Evolutionary conservation across 2,888 invertebrate genomes (phyloP), one percentile per base, ranked within the genome.

Genomic region (Drosophila percnosoma): DNA sequence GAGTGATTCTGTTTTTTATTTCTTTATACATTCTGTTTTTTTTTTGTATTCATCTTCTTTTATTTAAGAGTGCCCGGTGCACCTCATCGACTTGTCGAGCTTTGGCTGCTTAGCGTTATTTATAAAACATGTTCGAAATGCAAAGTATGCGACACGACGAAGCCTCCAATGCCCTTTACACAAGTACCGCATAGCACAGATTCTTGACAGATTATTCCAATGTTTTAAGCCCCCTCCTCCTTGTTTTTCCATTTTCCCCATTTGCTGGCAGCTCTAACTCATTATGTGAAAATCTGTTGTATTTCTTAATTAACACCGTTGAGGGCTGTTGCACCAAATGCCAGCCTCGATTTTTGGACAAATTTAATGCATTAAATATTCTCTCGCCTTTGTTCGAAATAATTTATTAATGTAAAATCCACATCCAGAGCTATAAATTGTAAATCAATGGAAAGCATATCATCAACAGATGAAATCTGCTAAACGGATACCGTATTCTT

Each of bases 61-160:
- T 55, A 65, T 80, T 68, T 64, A 62, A 73, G 54, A 73, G 61
- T 67, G 54, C 15, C 15, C 33, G 54, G 18, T 54, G 63, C 63
- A 75, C 77, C 61, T 68, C 73, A 78, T 73, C 73, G 68, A 73
- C 62, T 81, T 76, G 77, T 80, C 81, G 73, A 31, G 73, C 53
- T 53, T 49, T 38, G 31, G 64, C 78, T 73, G 66, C 78, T 68
- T 81, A 86, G 83, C 86, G 90, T 87, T 89, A 85, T 85, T 85
- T 85, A 87, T 85, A 85, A 85, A 85, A 89, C 90, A 89, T 85
- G 90, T 85, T 75, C 88, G 68, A 85, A 89, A 85, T 89, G 86
- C 88, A 85, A 85, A 85, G 68, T 85, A 85, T 85, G 90, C 84
- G 86, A 85, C 84, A 85, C 84, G 84, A 85, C 90, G 76, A 87